Conservation (phyloP, 2,888 invertebrate species). For the Pammene fasciana region DNA sequence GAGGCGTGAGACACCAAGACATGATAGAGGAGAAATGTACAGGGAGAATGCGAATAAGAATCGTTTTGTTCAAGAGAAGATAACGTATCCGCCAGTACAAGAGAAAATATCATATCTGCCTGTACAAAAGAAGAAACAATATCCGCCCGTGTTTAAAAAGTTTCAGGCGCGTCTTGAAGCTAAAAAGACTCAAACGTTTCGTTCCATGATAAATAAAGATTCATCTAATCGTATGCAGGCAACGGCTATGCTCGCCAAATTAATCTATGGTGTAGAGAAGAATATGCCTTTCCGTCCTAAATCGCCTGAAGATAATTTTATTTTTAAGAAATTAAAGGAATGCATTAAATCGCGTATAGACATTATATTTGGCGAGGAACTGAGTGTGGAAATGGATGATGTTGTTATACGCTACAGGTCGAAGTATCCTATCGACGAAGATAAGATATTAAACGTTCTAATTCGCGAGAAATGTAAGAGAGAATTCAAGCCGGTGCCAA, state of each 20-base stretch:
- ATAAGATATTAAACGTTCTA: constrained; percentile 25
- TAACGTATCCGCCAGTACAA: too few relatives aligned
- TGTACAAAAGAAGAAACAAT: too few relatives aligned
- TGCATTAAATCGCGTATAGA: constrained; percentile 48
- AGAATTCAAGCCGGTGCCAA: constrained; percentile 3
- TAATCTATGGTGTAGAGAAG: constrained; percentile 28
- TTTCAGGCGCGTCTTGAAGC: not conserved
- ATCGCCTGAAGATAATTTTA: not conserved
- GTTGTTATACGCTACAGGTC: constrained; percentile 44
- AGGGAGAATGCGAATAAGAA: not conserved
- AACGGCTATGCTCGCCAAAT: constrained; percentile 35
- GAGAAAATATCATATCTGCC: too few relatives aligned
- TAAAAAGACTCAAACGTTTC: constrained; percentile 3
- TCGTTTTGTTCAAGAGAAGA: constrained; percentile 1
- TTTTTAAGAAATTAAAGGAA: constrained; percentile 42
- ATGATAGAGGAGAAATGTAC: not conserved
- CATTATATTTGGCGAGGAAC: constrained; percentile 44
- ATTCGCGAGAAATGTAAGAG: constrained; percentile 31
- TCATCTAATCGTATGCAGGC: constrained; percentile 41
- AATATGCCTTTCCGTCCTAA: not conserved
- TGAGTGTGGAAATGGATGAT: constrained; percentile 27
- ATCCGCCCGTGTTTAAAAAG: not conserved
- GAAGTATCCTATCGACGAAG: constrained; percentile 26
- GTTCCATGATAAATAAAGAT: constrained; percentile 35
- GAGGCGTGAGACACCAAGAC: not conserved